Evolutionary conservation across 2,113 vertebrate species (phyloP).

Genomic region (Oncorhynchus kisutch): DNA sequence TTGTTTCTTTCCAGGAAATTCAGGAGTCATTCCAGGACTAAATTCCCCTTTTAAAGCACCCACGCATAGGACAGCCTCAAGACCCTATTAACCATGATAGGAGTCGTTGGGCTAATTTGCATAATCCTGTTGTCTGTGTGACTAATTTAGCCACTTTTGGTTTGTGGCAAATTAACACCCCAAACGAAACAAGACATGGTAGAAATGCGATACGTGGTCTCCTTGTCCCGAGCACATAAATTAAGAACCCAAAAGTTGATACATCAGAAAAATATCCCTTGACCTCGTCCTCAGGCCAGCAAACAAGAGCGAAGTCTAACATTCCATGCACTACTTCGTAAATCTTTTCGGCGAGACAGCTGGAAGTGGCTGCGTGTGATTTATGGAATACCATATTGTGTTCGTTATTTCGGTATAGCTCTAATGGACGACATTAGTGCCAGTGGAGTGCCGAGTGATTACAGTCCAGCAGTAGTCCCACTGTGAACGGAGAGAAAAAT

Average conservation of each 20-base stretch:
- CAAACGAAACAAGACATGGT: slow-evolving; percentile 4
- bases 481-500: slow-evolving; percentile 62
- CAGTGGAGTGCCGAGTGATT: slow-evolving; percentile 69
- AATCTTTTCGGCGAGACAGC: slow-evolving; percentile 51
- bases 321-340: slow-evolving; percentile 47
- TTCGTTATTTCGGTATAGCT: slow-evolving; percentile 43
- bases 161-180: not conserved
- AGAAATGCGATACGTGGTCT: not conserved
- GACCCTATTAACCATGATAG: not conserved
- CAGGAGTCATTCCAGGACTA: not conserved
- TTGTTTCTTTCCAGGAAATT: not conserved
- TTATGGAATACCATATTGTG: slow-evolving; percentile 44
- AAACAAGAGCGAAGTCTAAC: slow-evolving; percentile 48
- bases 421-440: slow-evolving; percentile 61
- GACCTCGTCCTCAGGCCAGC: slow-evolving; percentile 45
- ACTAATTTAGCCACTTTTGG: not conserved
- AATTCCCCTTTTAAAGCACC: not conserved
- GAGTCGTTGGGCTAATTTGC: not conserved
- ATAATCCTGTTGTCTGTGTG: slow-evolving; percentile 6
- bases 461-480: slow-evolving; percentile 66
- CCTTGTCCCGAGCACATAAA: slow-evolving; percentile 51
- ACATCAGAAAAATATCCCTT: slow-evolving; percentile 8
- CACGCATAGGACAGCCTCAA: not conserved
- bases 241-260: not conserved
- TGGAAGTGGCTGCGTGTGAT: slow-evolving; percentile 53